Conservation (phyloP, 2,797 vertebrate genomes). For the Lindbergichthys nudifrons region DNA sequence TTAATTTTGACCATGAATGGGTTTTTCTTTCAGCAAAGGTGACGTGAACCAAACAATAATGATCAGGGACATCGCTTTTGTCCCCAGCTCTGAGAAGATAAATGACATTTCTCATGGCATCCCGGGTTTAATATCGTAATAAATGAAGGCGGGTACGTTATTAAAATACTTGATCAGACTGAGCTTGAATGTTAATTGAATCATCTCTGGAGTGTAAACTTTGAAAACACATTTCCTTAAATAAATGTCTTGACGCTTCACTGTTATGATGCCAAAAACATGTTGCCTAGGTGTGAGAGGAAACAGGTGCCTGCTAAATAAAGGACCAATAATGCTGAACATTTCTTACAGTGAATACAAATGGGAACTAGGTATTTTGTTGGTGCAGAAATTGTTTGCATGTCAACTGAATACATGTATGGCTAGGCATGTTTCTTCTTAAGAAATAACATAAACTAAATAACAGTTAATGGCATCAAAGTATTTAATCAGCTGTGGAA, state of each 20-base stretch:
- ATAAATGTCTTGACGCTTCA: conserved; percentile 47
- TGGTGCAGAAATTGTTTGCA: neutral
- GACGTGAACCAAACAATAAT: conserved; percentile 48
- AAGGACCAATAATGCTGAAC: neutral
- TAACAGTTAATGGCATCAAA: neutral
- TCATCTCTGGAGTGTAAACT: conserved; percentile 46
- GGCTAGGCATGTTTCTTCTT: neutral
- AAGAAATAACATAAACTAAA: neutral
- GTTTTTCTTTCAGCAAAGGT: too few species aligned
- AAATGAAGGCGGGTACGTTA: conserved; percentile 33
- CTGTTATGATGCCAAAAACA: conserved; percentile 17
- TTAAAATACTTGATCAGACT: conserved; percentile 49
- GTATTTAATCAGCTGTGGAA: neutral
- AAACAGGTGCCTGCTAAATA: conserved; percentile 23
- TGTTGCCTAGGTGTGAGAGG: conserved; percentile 29
- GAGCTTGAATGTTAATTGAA: conserved; percentile 57
- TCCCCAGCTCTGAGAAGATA: conserved; percentile 23
- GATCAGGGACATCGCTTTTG: conserved; percentile 32
- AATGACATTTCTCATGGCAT: conserved; percentile 29
- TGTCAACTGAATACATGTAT: neutral
- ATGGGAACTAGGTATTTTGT: neutral
- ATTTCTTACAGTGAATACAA: neutral
- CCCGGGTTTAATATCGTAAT: conserved; percentile 18
- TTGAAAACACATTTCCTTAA: conserved; percentile 52
- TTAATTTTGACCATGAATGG: conserved; percentile 39